These are phyloP conservation scores for Acanthosepion lycidas DNA, from an alignment of 2,888 invertebrate genomes.

Conservation along the genomic window DNA sequence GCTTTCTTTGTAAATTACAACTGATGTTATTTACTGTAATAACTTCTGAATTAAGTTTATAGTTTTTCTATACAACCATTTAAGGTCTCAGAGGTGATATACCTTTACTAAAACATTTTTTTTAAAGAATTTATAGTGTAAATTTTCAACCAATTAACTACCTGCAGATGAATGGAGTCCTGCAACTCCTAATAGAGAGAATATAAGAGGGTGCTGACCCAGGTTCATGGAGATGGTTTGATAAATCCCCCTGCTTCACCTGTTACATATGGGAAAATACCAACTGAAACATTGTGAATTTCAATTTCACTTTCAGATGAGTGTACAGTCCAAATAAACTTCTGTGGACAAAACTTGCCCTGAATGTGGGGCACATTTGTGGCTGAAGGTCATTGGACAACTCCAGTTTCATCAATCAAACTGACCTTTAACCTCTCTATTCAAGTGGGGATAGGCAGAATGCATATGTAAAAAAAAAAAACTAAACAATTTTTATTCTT, in stretches of 20 bases:
- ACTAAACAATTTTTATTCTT: too few relatives aligned
- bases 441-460: background rate
- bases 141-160: background rate
- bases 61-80: too few relatives aligned
- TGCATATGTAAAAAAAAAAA: background rate
- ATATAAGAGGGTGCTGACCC: background rate
- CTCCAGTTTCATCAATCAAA: background rate
- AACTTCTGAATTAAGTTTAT: too few relatives aligned
- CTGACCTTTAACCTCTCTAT: background rate
- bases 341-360: background rate
- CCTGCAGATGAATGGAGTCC: background rate
- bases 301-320: background rate
- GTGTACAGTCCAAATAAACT: background rate
- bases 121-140: background rate
- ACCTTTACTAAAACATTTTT: too few relatives aligned
- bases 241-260: background rate
- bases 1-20: too few relatives aligned
- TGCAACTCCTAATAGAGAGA: background rate
- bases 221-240: background rate
- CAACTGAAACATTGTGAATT: background rate
- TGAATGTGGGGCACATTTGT: background rate
- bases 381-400: background rate
- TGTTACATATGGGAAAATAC: background rate
- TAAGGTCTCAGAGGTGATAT: too few relatives aligned
- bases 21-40: too few relatives aligned